A percentile compares a stretch with the other conserved stretches of the same genome.
These are phyloP conservation scores for Mormyrus iriodes DNA, from an alignment of 2,113 vertebrate species.

Conservation along the genomic window DNA sequence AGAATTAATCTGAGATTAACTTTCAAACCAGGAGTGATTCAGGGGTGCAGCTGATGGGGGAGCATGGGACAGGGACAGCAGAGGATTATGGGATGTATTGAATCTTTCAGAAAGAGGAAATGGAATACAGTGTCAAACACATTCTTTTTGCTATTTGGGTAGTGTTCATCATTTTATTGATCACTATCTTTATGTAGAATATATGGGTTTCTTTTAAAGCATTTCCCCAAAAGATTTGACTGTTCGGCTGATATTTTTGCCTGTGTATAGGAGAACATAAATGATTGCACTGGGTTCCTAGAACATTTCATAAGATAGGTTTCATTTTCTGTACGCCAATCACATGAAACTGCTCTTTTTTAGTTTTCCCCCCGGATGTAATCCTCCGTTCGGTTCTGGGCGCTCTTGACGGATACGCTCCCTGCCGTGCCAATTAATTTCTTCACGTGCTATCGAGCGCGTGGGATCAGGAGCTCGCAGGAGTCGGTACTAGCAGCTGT, in stretches of 20 bases:
- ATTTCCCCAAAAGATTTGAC: not conserved
- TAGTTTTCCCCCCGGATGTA: not conserved
- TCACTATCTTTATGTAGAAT: not conserved
- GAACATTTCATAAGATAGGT: not conserved
- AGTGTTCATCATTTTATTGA: not conserved
- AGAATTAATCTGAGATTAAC: not conserved
- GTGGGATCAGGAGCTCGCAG: not conserved
- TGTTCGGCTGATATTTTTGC: not conserved
- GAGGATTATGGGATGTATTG: not conserved
- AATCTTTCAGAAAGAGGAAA: not conserved
- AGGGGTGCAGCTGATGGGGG: not conserved
- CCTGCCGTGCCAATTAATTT: not conserved
- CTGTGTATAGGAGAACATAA: not conserved
- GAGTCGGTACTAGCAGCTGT: not conserved
- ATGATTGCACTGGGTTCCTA: not conserved
- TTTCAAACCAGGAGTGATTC: not conserved
- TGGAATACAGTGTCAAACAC: not conserved
- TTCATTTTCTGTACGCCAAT: not conserved
- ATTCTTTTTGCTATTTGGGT: not conserved
- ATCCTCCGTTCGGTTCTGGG: not conserved
- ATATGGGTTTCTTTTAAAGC: not conserved
- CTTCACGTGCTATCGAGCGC: conserved; percentile 2
- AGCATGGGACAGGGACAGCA: not conserved
- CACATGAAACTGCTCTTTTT: not conserved
- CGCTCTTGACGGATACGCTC: not conserved